phyloP scores from a whole-genome alignment of 2,888 invertebrate species.

The Dasysyrphus tricinctus region DNA sequence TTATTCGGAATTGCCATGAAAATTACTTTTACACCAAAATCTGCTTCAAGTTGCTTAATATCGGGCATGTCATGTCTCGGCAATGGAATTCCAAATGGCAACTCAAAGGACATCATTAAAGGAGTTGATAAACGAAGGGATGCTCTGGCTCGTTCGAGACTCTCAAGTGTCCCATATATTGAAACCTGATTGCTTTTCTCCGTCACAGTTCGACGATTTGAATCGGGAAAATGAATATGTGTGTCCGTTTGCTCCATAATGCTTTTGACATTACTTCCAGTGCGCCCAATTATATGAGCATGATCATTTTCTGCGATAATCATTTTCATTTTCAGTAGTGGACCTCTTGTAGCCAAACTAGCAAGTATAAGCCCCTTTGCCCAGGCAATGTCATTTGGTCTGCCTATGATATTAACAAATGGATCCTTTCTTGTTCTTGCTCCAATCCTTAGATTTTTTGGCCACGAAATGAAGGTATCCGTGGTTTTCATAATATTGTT shows the following conservation, averaged over 20 bases:
- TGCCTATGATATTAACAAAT: slow-evolving; percentile 95
- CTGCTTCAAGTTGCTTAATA: slow-evolving; percentile 92
- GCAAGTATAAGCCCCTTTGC: slow-evolving; percentile 95
- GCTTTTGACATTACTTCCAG: slow-evolving; percentile 87
- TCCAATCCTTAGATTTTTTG: slow-evolving; percentile 97
- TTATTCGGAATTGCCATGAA: slow-evolving; percentile 92
- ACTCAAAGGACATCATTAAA: slow-evolving; percentile 95
- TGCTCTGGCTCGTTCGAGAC: slow-evolving; percentile 94
- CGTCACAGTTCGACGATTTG: slow-evolving; percentile 94
- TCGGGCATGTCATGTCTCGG: slow-evolving; percentile 91
- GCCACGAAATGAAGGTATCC: slow-evolving; percentile 96
- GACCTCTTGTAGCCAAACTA: slow-evolving; percentile 95
- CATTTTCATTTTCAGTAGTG: slow-evolving; percentile 98
- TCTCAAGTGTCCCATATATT: slow-evolving; percentile 94
- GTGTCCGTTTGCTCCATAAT: slow-evolving; percentile 98
- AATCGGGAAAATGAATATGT: slow-evolving; percentile 99
- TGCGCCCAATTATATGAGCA: slow-evolving; percentile 97
- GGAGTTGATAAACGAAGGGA: slow-evolving; percentile 95
- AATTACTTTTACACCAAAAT: slow-evolving; percentile 93
- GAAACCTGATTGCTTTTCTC: slow-evolving; percentile 99
- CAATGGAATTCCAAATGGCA: slow-evolving; percentile 90
- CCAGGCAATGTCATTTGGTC: slow-evolving; percentile 89
- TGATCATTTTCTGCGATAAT: slow-evolving; percentile 99
- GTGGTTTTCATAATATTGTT: slow-evolving; percentile 92
- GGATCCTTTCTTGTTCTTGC: slow-evolving; percentile 99